Percentiles rank a stretch among this genome's conserved stretches.
Conservation (phyloP, 1,140 invertebrate genomes). For the Sitodiplosis mosellana region DNA sequence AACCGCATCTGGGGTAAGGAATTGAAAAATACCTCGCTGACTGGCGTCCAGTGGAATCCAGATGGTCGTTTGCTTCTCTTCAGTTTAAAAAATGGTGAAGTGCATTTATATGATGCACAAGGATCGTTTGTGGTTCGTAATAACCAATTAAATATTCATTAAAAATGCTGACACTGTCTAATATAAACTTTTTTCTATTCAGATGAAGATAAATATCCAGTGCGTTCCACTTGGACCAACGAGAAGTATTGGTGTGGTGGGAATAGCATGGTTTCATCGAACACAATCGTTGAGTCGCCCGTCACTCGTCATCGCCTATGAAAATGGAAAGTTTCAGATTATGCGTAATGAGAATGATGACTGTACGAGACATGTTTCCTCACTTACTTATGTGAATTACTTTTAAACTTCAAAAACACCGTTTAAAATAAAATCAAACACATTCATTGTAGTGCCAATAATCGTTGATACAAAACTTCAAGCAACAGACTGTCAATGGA, state of each 20-base stretch:
- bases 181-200: constrained; percentile 8
- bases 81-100: constrained; percentile 74
- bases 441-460: constrained; percentile 32
- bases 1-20: constrained; percentile 98
- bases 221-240: constrained; percentile 33
- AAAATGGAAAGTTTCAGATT: constrained; percentile 68
- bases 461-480: constrained; percentile 59
- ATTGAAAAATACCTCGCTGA: constrained; percentile 58
- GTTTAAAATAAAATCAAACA: neutral
- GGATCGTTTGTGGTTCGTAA: constrained; percentile 46
- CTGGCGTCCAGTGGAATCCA: constrained; percentile 88
- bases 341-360: constrained; percentile 82
- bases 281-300: constrained; percentile 51
- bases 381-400: too few relatives aligned
- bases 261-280: constrained; percentile 76
- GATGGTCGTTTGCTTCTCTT: constrained; percentile 81
- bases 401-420: neutral
- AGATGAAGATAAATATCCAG: constrained; percentile 48
- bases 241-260: constrained; percentile 35
- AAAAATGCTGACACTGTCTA: neutral
- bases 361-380: constrained; percentile 29
- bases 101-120: constrained; percentile 87
- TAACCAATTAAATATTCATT: constrained; percentile 1
- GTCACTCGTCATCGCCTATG: constrained; percentile 68
- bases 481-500: constrained; percentile 74